These are phyloP conservation scores for Neria commutata DNA, from an alignment of 2,888 invertebrate species.

Conservation along the genomic window DNA sequence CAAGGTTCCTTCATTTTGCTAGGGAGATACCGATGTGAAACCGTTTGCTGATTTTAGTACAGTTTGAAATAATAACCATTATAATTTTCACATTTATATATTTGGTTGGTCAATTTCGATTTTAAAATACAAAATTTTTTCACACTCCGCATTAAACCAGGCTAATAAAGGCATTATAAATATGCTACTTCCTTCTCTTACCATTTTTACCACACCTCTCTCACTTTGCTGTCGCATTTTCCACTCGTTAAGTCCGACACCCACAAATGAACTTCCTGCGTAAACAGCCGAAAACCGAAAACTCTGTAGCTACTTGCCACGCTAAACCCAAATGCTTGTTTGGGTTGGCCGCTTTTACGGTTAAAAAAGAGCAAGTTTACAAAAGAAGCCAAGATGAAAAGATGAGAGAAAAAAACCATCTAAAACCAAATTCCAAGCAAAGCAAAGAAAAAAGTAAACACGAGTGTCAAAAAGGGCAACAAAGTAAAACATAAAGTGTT, in stretches of 20 bases:
- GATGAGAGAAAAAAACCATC: background rate
- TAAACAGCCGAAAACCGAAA: background rate
- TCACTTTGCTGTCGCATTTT: background rate
- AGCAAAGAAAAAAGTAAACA: background rate
- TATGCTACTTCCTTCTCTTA: too few species aligned
- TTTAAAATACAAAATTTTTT: too few species aligned
- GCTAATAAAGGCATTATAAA: too few species aligned
- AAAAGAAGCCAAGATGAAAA: background rate
- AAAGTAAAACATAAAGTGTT: background rate
- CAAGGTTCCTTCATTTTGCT: too few species aligned
- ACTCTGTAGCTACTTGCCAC: background rate
- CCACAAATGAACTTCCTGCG: background rate
- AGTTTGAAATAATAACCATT: too few species aligned
- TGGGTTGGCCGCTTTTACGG: conserved; percentile 8
- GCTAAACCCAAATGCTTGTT: conserved; percentile 1
- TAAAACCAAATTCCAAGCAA: background rate
- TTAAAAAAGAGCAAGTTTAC: background rate
- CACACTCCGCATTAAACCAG: too few species aligned
- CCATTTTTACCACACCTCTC: too few species aligned
- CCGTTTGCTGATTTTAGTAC: too few species aligned
- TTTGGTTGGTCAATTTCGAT: too few species aligned
- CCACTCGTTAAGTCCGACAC: background rate
- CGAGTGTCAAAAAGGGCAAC: background rate
- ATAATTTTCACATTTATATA: too few species aligned
- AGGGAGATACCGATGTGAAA: too few species aligned